A percentile compares a stretch with the other conserved stretches of the same genome.
Conservation (phyloP, 2,888 invertebrate species). For the Chymomyza procnemis region DNA sequence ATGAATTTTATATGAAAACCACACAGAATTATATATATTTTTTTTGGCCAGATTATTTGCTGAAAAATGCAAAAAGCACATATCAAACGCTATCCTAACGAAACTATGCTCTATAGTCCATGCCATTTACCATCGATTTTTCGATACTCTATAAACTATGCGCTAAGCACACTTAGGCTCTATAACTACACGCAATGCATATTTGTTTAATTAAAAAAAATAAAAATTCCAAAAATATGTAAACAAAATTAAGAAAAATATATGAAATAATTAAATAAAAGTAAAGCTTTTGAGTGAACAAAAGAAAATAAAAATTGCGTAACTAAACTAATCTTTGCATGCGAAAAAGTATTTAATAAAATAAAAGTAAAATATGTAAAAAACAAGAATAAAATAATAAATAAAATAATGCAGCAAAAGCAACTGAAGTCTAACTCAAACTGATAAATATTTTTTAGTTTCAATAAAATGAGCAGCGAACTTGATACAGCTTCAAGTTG, state of each 20-base stretch:
- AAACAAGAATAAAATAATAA: not conserved
- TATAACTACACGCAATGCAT: conserved; percentile 33
- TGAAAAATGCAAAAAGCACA: not conserved
- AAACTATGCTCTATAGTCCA: not conserved
- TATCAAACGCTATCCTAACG: not conserved
- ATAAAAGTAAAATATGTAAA: conserved; percentile 20
- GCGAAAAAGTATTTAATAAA: conserved; percentile 55
- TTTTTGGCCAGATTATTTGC: not conserved
- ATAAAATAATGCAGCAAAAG: not conserved
- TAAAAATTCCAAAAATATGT: conserved; percentile 52
- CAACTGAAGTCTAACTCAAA: conserved; percentile 4
- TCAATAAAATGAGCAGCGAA: conserved; percentile 1
- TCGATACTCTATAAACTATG: not conserved
- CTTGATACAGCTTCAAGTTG: not conserved
- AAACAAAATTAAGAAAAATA: conserved; percentile 20
- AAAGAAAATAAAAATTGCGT: not conserved
- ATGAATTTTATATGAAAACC: not conserved
- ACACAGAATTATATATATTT: not conserved
- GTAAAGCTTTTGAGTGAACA: not conserved
- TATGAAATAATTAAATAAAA: not conserved
- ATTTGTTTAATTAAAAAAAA: conserved; percentile 54
- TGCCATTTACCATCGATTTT: not conserved
- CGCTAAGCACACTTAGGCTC: too few relatives aligned
- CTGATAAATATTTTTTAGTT: conserved; percentile 13
- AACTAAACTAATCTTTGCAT: conserved; percentile 22